A percentile compares a stretch with the other conserved stretches of the same genome.
Conservation (phyloP, 2,113 vertebrate genomes). For the Puffinus mauretanicus region DNA sequence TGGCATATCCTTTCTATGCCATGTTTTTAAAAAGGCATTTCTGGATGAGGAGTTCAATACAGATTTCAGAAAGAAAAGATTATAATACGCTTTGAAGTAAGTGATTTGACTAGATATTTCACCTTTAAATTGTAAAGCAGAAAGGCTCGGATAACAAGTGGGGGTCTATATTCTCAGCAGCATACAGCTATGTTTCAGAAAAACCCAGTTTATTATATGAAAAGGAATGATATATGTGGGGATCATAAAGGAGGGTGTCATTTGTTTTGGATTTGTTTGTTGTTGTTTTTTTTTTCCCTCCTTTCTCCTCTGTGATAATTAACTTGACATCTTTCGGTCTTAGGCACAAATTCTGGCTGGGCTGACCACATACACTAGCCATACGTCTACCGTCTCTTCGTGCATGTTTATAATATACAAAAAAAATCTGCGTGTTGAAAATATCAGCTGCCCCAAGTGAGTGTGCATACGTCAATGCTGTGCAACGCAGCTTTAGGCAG, state of each 20-base stretch:
- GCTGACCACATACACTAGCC: neutral
- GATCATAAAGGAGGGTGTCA: neutral
- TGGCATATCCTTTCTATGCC: neutral
- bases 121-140: neutral
- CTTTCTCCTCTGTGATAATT: neutral
- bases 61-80: neutral
- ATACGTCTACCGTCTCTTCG: neutral
- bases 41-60: neutral
- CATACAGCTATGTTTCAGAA: neutral
- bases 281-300: neutral
- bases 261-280: neutral
- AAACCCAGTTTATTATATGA: accelerated
- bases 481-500: neutral
- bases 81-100: neutral
- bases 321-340: neutral
- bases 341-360: neutral
- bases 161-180: neutral
- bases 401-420: neutral
- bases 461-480: neutral
- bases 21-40: neutral
- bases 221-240: neutral
- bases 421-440: neutral
- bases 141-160: neutral
- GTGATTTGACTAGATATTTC: neutral
- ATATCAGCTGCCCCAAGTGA: neutral